Base-by-base conservation (phyloP, 2,113 vertebrate genomes). In the Hippocampus mohnikei region DNA sequence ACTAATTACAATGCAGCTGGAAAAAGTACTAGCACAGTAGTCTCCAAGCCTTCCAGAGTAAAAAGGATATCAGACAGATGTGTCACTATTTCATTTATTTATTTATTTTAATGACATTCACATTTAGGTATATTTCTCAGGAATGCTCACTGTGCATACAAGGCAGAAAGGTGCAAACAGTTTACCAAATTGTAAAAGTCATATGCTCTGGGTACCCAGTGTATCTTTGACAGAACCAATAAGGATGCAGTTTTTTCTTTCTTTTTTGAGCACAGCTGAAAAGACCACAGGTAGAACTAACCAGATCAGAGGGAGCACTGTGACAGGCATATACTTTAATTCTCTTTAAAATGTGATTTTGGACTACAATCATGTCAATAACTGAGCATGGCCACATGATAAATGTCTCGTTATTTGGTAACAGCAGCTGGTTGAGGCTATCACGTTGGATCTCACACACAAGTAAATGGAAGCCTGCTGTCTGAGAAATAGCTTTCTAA, bases 401-500 rank as follows among this genome's bases (percentile, higher is more conserved):
- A 41, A 41, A 63, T n/a, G 60, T 41, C 33, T 41, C 20, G 21
- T 41, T 27, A 53, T 29, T 41, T 40, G 60, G 20, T 63, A n/a
- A n/a, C 33, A 11, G 60, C 37, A 63, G 37, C 60, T 63, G 37
- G 33, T 21, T 16, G 25, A 33, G 18, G 58, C 27, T 29, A 15
- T 29, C 13, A 59, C 8, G 15, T 27, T 59, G 27, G 2, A 27
- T 33, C 27, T 59, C 27, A 16, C 58, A 59, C 25, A 64, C 60
- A 53, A 46, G 55, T 66, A 82, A 74, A 80, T 76, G 70, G 8
- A 23, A n/a, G 41, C n/a, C 60, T 76, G 69, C 44, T 76, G 70
- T 81, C 72, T 80, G 72, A 74, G 75, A 58, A 48, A 18, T 68
- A 70, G 79, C 72, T 75, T 55, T 37, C 72, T 67, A 41, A 79